Evolutionary conservation across 2,797 vertebrate genomes (phyloP).

Genomic region (Sebastes vulpes): DNA sequence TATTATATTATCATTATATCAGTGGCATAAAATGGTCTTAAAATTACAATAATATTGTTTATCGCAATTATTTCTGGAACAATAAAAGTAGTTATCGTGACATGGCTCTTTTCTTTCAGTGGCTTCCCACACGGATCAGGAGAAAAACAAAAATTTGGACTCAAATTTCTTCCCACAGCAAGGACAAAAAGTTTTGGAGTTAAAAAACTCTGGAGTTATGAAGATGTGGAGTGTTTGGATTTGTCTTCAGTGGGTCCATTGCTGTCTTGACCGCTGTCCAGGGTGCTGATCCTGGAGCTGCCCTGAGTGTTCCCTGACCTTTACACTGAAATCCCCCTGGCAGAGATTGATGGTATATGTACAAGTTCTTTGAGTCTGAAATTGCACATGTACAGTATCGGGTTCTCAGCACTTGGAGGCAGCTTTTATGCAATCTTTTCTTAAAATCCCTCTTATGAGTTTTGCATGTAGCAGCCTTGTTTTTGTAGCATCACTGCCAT

Average conservation of each 20-base stretch:
- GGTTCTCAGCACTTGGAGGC: not conserved
- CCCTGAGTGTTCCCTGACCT: not conserved
- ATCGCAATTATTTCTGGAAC: not conserved
- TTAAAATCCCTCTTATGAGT: not conserved
- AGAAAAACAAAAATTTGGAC: not conserved
- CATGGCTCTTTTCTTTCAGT: not conserved
- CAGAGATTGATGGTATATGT: not conserved
- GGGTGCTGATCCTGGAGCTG: not conserved
- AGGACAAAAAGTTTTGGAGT: not conserved
- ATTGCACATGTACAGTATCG: not conserved
- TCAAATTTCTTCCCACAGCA: not conserved
- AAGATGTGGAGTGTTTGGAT: not conserved
- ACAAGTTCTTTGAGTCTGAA: not conserved
- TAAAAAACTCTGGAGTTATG: not conserved
- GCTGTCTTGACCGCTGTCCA: not conserved
- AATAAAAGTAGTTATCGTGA: not conserved
- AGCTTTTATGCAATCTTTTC: not conserved
- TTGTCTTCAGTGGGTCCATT: not conserved
- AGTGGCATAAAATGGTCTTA: not conserved
- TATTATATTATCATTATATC: not conserved
- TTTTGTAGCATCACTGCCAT: not conserved
- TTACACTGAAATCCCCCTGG: not conserved
- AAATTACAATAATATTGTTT: not conserved
- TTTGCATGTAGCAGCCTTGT: not conserved
- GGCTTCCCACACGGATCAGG: not conserved